phyloP scores from a whole-genome alignment of 2,797 vertebrate species.

The Characodon lateralis region DNA sequence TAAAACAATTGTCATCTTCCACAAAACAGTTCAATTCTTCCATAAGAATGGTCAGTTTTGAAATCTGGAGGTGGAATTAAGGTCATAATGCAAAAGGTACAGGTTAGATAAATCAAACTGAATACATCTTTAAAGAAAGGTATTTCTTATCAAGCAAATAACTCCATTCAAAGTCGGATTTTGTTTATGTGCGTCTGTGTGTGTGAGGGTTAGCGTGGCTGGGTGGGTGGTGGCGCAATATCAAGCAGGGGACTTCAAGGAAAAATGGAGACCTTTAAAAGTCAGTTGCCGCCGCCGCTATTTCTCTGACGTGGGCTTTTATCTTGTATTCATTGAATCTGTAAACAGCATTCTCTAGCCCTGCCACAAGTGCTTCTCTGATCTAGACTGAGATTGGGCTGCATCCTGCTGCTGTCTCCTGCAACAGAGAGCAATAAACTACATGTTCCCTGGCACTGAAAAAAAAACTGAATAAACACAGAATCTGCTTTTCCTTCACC shows the following conservation, averaged over 20 bases:
- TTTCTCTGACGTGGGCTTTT: constrained; percentile 78
- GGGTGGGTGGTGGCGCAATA: constrained; percentile 51
- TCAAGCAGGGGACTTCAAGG: constrained; percentile 76
- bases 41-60: constrained; percentile 34
- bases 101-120: constrained; percentile 70
- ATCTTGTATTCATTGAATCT: constrained; percentile 80
- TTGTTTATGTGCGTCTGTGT: constrained; percentile 17
- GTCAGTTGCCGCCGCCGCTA: constrained; percentile 71
- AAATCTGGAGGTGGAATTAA: constrained; percentile 52
- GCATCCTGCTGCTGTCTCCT: constrained; percentile 63
- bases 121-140: constrained; percentile 72
- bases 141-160: constrained; percentile 74
- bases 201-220: constrained; percentile 23
- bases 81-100: constrained; percentile 55
- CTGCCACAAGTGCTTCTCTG: constrained; percentile 76
- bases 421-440: constrained; percentile 70
- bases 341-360: constrained; percentile 79
- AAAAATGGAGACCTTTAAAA: constrained; percentile 82
- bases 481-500: constrained; percentile 39
- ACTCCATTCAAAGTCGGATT: constrained; percentile 61
- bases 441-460: constrained; percentile 47
- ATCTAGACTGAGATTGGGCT: constrained; percentile 71
- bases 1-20: neutral
- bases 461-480: constrained; percentile 60
- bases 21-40: constrained; percentile 29